Conservation (phyloP, 2,888 invertebrate species). For the Euclidia mi region DNA sequence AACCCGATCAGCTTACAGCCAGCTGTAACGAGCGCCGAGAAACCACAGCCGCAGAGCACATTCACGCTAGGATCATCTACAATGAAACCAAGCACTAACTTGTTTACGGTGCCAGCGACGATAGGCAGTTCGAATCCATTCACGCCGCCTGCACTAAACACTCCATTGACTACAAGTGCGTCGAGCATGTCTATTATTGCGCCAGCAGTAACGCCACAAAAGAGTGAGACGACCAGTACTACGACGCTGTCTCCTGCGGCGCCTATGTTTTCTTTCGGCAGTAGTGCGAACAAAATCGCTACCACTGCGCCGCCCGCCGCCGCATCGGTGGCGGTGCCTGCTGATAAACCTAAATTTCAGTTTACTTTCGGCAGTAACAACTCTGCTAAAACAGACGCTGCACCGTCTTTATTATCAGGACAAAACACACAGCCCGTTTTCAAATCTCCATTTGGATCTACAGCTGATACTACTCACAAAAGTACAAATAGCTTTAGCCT, state of each 20-base stretch:
- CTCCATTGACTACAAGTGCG: constrained; percentile 29
- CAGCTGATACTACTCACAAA: constrained; percentile 30
- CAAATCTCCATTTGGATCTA: constrained; percentile 41
- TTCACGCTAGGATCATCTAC: constrained; percentile 54
- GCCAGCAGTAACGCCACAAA: constrained; percentile 48
- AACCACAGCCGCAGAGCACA: constrained; percentile 37
- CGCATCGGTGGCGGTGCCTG: constrained; percentile 40
- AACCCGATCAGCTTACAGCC: constrained; percentile 4
- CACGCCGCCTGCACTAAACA: constrained; percentile 18
- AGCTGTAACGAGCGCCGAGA: constrained; percentile 22
- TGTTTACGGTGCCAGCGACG: constrained; percentile 55
- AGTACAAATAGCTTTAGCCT: constrained; percentile 40
- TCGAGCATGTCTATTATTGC: constrained; percentile 57
- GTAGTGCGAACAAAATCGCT: constrained; percentile 32
- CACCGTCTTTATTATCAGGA: constrained; percentile 21
- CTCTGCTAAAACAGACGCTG: constrained; percentile 51
- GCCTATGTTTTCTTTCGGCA: constrained; percentile 75
- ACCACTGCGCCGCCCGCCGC: constrained; percentile 23
- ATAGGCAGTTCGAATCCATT: constrained; percentile 44
- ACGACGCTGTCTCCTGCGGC: constrained; percentile 37
- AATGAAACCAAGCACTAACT: constrained; percentile 39
- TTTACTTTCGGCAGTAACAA: constrained; percentile 69
- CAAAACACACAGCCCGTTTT: constrained; percentile 22
- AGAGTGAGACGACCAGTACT: constrained; percentile 24
- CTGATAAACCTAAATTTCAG: constrained; percentile 72